These are phyloP conservation scores for Melopsittacus undulatus DNA, from an alignment of 2,797 vertebrate species.

Conservation along the genomic window DNA sequence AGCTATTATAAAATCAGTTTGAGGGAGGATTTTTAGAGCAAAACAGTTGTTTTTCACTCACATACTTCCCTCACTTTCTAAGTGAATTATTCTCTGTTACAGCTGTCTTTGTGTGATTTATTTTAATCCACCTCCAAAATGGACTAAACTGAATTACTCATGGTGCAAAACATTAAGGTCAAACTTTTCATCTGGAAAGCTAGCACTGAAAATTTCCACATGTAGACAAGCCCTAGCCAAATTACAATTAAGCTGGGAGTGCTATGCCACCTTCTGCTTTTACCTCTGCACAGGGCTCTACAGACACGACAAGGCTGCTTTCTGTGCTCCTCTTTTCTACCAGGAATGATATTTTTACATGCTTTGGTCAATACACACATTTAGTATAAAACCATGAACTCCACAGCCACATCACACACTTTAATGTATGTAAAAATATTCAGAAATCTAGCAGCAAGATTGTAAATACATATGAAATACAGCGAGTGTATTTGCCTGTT, in stretches of 20 bases:
- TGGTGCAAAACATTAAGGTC: constrained; percentile 18
- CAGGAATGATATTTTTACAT: background rate
- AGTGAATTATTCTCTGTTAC: constrained; percentile 25
- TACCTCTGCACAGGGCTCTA: background rate
- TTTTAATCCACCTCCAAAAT: constrained; percentile 38
- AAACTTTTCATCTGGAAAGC: constrained; percentile 19
- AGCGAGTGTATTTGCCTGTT: background rate
- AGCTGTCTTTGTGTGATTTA: constrained; percentile 34
- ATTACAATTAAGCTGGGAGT: constrained; percentile 15
- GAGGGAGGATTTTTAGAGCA: constrained; percentile 22
- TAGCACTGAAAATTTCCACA: constrained; percentile 29
- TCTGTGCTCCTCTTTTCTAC: background rate
- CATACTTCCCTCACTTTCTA: background rate
- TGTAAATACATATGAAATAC: constrained; percentile 30
- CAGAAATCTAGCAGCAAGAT: background rate
- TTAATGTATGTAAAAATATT: constrained; percentile 52
- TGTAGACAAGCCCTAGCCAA: background rate
- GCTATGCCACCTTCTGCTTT: constrained; percentile 2
- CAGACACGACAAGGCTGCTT: background rate
- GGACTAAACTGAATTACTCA: constrained; percentile 32
- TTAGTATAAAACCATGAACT: background rate
- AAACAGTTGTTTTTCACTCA: constrained; percentile 24
- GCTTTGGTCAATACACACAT: background rate
- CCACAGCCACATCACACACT: background rate
- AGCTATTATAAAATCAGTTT: constrained; percentile 38